A percentile compares a stretch with the other conserved stretches of the same genome.
Evolutionary conservation across 1,140 invertebrate genomes (phyloP).

Genomic region (Conus ventricosus): DNA sequence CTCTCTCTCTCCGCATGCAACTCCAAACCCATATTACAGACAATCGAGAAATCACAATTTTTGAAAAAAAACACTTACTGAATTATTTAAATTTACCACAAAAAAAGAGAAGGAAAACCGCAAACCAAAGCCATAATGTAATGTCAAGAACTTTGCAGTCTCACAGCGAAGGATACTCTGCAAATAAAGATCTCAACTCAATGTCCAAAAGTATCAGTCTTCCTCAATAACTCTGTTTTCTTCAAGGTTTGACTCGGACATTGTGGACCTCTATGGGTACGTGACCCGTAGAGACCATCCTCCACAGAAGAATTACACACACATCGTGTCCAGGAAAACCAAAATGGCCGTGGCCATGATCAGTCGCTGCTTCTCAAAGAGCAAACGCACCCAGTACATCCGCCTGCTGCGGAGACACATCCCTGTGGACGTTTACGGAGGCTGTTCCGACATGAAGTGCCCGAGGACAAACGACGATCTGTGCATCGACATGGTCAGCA

Average conservation of each 20-base stretch:
- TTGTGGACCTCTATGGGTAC: conserved; percentile 45
- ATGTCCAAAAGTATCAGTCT: no score
- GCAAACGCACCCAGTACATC: conserved; percentile 77
- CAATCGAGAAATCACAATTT: no score
- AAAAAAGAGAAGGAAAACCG: no score
- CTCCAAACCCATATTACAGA: no score
- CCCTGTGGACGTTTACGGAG: conserved; percentile 80
- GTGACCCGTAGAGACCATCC: conserved; percentile 20
- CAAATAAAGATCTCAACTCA: no score
- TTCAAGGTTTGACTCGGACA: conserved; percentile 51
- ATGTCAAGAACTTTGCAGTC: no score
- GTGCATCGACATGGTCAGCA: conserved; percentile 38
- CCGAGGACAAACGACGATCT: background rate
- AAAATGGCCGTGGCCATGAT: conserved; percentile 79
- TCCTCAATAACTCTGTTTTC: background rate
- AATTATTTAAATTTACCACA: no score
- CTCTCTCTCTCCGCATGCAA: no score
- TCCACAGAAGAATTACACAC: conserved; percentile 27
- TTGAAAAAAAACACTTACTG: no score
- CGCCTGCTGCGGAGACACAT: conserved; percentile 77
- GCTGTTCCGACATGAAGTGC: conserved; percentile 73
- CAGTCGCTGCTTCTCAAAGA: conserved; percentile 79
- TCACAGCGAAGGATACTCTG: no score
- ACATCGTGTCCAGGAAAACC: conserved; percentile 51
- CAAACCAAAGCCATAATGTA: no score